These are phyloP conservation scores for Aphodius granarius DNA, from an alignment of 2,888 invertebrate species.

Conservation along the genomic window DNA sequence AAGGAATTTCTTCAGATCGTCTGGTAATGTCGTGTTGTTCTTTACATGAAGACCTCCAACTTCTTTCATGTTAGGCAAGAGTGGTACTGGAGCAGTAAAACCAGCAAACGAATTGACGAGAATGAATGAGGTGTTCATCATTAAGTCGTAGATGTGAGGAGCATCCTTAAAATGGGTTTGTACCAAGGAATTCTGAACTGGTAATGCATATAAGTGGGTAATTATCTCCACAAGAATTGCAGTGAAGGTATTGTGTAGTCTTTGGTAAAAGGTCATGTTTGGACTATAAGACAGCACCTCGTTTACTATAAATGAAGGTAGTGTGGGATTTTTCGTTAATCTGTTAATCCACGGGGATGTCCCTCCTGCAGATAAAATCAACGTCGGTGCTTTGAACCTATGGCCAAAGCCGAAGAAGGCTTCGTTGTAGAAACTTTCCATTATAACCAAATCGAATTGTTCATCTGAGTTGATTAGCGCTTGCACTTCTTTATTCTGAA, in stretches of 20 bases:
- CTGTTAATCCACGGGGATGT: conserved; percentile 52
- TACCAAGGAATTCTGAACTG: conserved; percentile 37
- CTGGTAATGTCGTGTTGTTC: conserved; percentile 30
- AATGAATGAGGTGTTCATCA: conserved; percentile 41
- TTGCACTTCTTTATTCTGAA: conserved; percentile 24
- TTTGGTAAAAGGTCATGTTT: conserved; percentile 57
- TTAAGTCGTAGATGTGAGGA: conserved; percentile 36
- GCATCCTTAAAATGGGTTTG: conserved; percentile 41
- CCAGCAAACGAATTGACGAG: conserved; percentile 54
- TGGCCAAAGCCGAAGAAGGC: conserved; percentile 49
- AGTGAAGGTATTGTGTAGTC: conserved; percentile 56
- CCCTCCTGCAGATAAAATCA: conserved; percentile 49
- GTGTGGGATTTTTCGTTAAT: conserved; percentile 53
- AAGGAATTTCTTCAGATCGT: conserved; percentile 57
- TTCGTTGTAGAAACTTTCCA: conserved; percentile 55
- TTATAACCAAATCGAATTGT: conserved; percentile 49
- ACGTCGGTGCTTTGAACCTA: conserved; percentile 41
- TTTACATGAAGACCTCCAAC: conserved; percentile 58
- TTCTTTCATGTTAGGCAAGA: conserved; percentile 59
- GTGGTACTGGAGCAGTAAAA: conserved; percentile 55
- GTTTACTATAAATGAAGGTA: conserved; percentile 56
- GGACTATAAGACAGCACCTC: conserved; percentile 48
- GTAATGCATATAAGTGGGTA: conserved; percentile 39
- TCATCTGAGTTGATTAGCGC: conserved; percentile 42
- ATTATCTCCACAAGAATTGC: conserved; percentile 41